phyloP scores from a whole-genome alignment of 2,888 invertebrate species.

The Harmothoe impar region DNA sequence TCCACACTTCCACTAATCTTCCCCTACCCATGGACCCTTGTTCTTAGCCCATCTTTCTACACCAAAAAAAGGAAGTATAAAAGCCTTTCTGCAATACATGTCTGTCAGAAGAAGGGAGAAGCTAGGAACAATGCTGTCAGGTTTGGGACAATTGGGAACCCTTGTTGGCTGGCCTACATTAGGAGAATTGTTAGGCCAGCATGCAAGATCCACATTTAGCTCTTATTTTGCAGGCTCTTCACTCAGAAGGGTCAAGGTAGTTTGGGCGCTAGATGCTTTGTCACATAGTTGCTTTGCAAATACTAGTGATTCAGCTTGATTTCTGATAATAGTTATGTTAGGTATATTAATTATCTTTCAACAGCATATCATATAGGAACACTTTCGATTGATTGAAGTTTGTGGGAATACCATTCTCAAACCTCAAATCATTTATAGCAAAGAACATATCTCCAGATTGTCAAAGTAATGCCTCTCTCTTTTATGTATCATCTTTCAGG shows the following conservation, averaged over 20 bases:
- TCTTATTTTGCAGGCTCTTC: neutral
- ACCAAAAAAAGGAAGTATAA: neutral
- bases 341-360: no score
- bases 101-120: neutral
- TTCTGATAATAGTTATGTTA: no score
- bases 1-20: neutral
- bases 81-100: neutral
- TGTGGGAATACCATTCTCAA: no score
- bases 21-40: neutral
- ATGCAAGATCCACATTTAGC: constrained; percentile 4
- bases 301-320: no score
- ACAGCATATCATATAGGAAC: no score
- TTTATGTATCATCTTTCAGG: no score
- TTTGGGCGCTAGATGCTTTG: no score
- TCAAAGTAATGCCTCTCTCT: no score
- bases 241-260: neutral
- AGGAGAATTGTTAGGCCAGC: neutral
- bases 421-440: no score
- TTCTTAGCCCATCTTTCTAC: neutral
- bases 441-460: no score
- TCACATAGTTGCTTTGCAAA: no score
- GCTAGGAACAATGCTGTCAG: neutral
- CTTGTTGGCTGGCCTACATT: neutral
- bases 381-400: no score
- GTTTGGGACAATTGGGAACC: neutral